phyloP scores from a whole-genome alignment of 2,113 vertebrate species.

The Sitta europaea region DNA sequence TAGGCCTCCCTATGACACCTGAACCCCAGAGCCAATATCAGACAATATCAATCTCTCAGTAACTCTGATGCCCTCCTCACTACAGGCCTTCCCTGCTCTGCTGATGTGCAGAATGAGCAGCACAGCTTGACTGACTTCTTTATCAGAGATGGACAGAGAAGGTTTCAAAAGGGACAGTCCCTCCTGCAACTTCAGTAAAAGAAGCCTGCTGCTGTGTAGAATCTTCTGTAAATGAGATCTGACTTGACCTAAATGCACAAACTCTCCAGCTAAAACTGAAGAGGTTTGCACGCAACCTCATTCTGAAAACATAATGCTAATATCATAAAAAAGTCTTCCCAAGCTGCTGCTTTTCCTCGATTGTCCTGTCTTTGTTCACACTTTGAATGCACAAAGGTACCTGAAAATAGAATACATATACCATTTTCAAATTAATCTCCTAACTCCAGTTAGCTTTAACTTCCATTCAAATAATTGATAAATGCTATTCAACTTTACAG shows the following conservation, averaged over 20 bases:
- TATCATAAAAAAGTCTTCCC: neutral
- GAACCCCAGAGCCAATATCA: neutral
- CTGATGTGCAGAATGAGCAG: neutral
- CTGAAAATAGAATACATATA: neutral
- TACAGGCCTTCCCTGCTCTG: neutral
- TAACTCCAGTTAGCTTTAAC: neutral
- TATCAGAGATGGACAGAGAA: fast-evolving
- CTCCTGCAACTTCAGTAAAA: neutral
- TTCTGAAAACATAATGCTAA: neutral
- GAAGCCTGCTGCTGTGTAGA: neutral
- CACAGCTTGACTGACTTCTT: neutral
- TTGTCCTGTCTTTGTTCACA: neutral
- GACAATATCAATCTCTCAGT: fast-evolving
- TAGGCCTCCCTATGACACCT: neutral
- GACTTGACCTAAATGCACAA: neutral
- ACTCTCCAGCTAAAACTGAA: neutral
- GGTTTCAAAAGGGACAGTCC: neutral
- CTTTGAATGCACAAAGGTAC: neutral
- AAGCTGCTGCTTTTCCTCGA: neutral
- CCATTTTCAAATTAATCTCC: neutral
- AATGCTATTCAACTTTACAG: neutral
- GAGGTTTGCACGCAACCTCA: neutral
- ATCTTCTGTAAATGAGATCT: neutral
- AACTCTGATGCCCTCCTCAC: neutral
- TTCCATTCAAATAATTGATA: neutral